These are phyloP conservation scores for Heterochromis multidens DNA, from an alignment of 2,113 vertebrate species.

Conservation along the genomic window DNA sequence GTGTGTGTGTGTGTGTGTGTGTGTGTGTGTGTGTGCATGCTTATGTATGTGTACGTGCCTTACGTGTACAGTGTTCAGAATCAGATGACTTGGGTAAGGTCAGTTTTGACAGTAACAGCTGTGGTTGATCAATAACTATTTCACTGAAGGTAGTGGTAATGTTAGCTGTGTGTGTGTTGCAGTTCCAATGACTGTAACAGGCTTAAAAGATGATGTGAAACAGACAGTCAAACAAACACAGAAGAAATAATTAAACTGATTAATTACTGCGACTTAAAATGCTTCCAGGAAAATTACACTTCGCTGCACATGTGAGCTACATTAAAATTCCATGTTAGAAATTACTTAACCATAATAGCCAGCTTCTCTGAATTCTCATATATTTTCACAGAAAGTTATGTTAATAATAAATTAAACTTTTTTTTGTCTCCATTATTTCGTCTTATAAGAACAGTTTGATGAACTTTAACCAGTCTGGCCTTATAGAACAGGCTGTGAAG, in stretches of 20 bases:
- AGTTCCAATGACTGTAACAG: not conserved
- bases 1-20: not conserved
- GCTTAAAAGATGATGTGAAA: not conserved
- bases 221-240: not conserved
- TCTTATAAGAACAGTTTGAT: not conserved
- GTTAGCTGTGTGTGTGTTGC: not conserved
- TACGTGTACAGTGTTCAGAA: not conserved
- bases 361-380: not conserved
- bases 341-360: not conserved
- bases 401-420: not conserved
- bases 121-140: constrained; percentile 64
- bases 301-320: not conserved
- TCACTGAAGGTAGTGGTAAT: not conserved
- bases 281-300: not conserved
- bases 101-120: constrained; percentile 33
- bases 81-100: constrained; percentile 53
- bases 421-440: not conserved
- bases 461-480: constrained; percentile 31
- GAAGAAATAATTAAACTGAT: not conserved
- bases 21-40: not conserved
- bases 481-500: constrained; percentile 5
- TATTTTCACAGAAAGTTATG: not conserved
- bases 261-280: not conserved
- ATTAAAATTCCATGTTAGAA: not conserved
- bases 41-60: not conserved